Conservation (phyloP, 2,888 invertebrate genomes). For the Cheilosia urbana region DNA sequence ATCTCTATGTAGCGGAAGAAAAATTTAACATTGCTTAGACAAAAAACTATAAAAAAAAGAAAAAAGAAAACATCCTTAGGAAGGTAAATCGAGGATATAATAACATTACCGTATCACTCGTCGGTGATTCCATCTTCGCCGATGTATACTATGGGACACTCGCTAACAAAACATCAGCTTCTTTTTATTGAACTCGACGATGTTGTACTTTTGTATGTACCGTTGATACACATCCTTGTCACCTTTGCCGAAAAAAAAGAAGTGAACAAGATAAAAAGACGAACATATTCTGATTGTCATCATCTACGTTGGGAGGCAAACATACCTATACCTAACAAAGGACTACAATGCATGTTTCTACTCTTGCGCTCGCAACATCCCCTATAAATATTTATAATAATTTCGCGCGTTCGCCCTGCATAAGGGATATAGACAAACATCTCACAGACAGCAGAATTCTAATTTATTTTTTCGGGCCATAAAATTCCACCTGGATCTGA, state of each 20-base stretch:
- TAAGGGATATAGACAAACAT: conserved; percentile 1
- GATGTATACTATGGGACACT: conserved; percentile 15
- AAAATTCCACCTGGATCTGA: conserved; percentile 40
- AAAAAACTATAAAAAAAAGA: conserved; percentile 26
- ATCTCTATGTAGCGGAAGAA: conserved; percentile 12
- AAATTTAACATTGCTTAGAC: conserved; percentile 1
- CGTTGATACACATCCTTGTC: conserved; percentile 36
- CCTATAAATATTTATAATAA: conserved; percentile 38
- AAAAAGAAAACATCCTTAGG: conserved; percentile 43
- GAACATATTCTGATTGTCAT: conserved; percentile 49
- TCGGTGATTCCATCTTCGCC: conserved; percentile 37
- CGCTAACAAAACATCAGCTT: conserved; percentile 50
- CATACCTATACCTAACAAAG: conserved; percentile 12
- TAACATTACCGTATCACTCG: conserved; percentile 52
- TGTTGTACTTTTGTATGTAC: conserved; percentile 6
- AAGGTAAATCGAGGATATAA: conserved; percentile 43
- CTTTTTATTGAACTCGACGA: conserved; percentile 40
- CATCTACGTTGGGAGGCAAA: conserved; percentile 2
- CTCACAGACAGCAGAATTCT: conserved; percentile 22
- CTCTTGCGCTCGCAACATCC: neutral
- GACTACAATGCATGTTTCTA: conserved; percentile 14
- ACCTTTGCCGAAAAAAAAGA: conserved; percentile 19
- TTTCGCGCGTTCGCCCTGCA: conserved; percentile 7
- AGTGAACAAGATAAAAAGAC: neutral
- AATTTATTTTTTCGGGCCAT: conserved; percentile 44